Evolutionary conservation across 1,140 invertebrate genomes (phyloP).

Genomic region (Zaprionus kolodkinae): DNA sequence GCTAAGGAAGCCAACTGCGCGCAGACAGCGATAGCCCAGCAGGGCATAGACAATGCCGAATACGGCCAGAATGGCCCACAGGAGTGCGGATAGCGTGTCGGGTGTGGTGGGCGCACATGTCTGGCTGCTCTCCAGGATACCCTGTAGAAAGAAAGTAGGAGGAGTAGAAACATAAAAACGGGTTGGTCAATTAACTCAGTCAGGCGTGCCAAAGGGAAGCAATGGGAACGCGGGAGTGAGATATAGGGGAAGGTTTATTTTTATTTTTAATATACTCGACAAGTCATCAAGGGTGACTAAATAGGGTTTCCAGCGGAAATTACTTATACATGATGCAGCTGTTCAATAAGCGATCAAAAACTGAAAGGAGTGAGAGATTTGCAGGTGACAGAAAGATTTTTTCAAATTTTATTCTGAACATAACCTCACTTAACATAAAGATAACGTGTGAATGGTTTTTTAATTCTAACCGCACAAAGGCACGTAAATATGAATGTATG

Average conservation of each 20-base stretch:
- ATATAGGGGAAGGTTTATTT: slow-evolving; percentile 5
- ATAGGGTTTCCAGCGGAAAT: background rate
- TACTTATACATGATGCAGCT: background rate
- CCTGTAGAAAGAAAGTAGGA: slow-evolving; percentile 51
- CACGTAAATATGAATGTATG: no score
- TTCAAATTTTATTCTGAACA: no score
- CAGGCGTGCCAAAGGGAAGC: slow-evolving; percentile 3
- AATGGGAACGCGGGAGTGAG: background rate
- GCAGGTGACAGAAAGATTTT: background rate
- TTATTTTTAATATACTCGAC: slow-evolving; percentile 1
- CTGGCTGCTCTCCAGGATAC: slow-evolving; percentile 76
- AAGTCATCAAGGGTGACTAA: background rate
- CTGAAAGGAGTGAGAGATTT: background rate
- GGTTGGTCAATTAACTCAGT: slow-evolving; percentile 23
- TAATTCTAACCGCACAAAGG: background rate
- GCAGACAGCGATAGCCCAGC: slow-evolving; percentile 93
- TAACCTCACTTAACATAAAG: background rate
- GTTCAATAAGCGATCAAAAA: background rate
- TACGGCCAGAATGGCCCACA: slow-evolving; percentile 83
- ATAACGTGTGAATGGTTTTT: background rate
- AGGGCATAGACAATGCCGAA: slow-evolving; percentile 87
- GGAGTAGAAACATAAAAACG: background rate
- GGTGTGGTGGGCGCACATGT: slow-evolving; percentile 76
- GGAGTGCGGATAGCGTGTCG: slow-evolving; percentile 72
- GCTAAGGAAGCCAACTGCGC: slow-evolving; percentile 95